Evolutionary conservation across 2,113 vertebrate species (phyloP).

Genomic region (Lepidothrix coronata): DNA sequence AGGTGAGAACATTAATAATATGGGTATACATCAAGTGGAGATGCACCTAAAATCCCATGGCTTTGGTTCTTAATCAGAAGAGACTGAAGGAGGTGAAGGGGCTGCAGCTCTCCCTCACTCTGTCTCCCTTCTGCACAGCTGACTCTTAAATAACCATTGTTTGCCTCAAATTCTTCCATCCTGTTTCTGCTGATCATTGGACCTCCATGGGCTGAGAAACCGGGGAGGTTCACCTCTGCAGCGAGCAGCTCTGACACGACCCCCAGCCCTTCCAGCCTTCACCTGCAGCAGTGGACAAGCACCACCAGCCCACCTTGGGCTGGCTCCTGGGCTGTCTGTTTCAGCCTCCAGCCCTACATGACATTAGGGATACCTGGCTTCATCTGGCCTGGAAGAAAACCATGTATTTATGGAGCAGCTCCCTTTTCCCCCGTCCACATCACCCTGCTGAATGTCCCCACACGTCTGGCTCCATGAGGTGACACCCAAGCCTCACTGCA

Average conservation of each 20-base stretch:
- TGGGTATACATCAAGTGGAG: not conserved
- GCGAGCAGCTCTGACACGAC: not conserved
- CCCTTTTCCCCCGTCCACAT: rapidly evolving
- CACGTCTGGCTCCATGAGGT: rapidly evolving
- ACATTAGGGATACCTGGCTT: not conserved
- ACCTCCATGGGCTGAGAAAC: not conserved
- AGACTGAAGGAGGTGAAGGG: not conserved
- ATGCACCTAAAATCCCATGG: not conserved
- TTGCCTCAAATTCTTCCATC: not conserved
- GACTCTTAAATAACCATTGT: not conserved
- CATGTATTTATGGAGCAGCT: not conserved
- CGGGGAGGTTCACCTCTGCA: not conserved
- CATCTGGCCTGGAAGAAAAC: not conserved
- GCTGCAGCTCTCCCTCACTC: not conserved
- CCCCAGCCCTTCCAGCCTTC: not conserved
- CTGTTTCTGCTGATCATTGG: not conserved
- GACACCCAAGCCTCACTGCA: rapidly evolving
- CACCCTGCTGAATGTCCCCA: too few species aligned
- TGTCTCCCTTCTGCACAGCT: not conserved
- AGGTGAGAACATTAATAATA: not conserved
- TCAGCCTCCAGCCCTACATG: not conserved
- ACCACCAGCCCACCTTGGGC: not conserved
- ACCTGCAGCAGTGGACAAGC: not conserved
- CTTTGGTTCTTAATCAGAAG: not conserved
- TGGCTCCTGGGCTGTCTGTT: not conserved